phyloP scores from a whole-genome alignment of 2,888 invertebrate species.

The Apodemia hepburni region DNA sequence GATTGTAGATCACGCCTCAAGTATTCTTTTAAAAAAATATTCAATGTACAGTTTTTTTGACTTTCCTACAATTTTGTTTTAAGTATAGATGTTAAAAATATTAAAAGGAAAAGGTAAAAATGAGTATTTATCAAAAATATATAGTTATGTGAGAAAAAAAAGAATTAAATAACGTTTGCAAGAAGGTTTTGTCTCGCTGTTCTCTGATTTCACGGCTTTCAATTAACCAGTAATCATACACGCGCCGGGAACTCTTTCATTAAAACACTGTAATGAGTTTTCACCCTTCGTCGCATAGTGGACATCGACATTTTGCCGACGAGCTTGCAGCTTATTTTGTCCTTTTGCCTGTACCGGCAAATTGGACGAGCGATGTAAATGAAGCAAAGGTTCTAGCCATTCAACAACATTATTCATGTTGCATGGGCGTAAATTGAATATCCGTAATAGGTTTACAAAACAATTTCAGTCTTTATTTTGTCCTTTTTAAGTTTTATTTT shows the following conservation, averaged over 20 bases:
- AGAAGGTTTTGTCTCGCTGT: slow-evolving; percentile 57
- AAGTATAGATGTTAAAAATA: no score
- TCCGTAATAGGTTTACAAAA: slow-evolving; percentile 27
- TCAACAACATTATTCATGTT: slow-evolving; percentile 32
- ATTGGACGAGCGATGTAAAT: slow-evolving; percentile 45
- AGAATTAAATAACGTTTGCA: slow-evolving; percentile 40
- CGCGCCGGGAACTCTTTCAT: slow-evolving; percentile 72
- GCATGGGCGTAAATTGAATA: slow-evolving; percentile 31
- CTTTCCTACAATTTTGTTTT: no score
- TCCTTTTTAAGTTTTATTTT: background rate
- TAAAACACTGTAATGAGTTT: slow-evolving; percentile 75
- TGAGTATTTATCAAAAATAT: no score
- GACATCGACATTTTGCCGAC: slow-evolving; percentile 63
- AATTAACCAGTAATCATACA: slow-evolving; percentile 78
- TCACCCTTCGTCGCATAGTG: slow-evolving; percentile 72
- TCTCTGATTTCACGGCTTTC: slow-evolving; percentile 72
- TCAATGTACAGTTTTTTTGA: no score
- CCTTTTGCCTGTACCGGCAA: slow-evolving; percentile 52
- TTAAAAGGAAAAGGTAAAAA: no score
- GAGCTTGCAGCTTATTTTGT: slow-evolving; percentile 53
- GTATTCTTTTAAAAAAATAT: no score
- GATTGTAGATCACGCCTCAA: no score
- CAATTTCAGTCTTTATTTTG: slow-evolving; percentile 1
- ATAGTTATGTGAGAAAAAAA: background rate
- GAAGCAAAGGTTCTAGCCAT: slow-evolving; percentile 31